Evolutionary conservation across 2,113 vertebrate genomes (phyloP).

Genomic region (Stegastes partitus): DNA sequence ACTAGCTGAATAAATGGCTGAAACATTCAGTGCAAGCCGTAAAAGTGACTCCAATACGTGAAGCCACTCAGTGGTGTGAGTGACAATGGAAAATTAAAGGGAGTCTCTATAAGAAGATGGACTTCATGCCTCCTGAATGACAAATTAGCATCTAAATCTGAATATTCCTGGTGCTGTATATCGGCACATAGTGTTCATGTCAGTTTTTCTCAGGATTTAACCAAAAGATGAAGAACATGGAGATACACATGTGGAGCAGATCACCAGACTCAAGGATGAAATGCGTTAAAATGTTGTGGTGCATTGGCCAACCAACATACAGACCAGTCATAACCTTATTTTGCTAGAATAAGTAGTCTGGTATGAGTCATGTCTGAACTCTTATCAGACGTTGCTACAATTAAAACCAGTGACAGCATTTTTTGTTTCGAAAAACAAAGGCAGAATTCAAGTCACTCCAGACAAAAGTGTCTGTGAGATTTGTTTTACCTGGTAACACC

Average conservation of each 20-base stretch:
- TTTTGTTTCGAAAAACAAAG: slow-evolving; percentile 33
- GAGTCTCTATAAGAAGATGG: slow-evolving; percentile 7
- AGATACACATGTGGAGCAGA: slow-evolving; percentile 17
- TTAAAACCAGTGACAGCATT: slow-evolving; percentile 49
- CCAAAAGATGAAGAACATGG: slow-evolving; percentile 1
- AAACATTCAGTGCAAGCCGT: slow-evolving; percentile 25
- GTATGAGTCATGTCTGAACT: slow-evolving; percentile 23
- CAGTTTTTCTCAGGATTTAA: slow-evolving; percentile 11
- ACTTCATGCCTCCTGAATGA: slow-evolving; percentile 47
- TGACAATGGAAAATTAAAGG: slow-evolving; percentile 52
- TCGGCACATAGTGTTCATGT: slow-evolving; percentile 2
- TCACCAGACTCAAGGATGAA: slow-evolving; percentile 20
- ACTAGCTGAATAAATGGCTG: slow-evolving; percentile 56
- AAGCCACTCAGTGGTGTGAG: slow-evolving; percentile 44
- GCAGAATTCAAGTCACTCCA: background rate
- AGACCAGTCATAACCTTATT: slow-evolving; percentile 21
- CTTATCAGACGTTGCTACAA: slow-evolving; percentile 24
- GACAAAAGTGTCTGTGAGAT: slow-evolving; percentile 22
- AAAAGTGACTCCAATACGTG: slow-evolving; percentile 48
- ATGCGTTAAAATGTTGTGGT: slow-evolving; percentile 27
- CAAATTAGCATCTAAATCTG: slow-evolving; percentile 20
- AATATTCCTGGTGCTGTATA: slow-evolving; percentile 8
- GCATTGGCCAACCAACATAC: slow-evolving; percentile 34
- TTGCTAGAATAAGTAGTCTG: slow-evolving; percentile 15
- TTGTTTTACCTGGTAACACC: slow-evolving; percentile 18